Conservation (phyloP, 2,797 vertebrate species). For the Aratinga solstitialis region DNA sequence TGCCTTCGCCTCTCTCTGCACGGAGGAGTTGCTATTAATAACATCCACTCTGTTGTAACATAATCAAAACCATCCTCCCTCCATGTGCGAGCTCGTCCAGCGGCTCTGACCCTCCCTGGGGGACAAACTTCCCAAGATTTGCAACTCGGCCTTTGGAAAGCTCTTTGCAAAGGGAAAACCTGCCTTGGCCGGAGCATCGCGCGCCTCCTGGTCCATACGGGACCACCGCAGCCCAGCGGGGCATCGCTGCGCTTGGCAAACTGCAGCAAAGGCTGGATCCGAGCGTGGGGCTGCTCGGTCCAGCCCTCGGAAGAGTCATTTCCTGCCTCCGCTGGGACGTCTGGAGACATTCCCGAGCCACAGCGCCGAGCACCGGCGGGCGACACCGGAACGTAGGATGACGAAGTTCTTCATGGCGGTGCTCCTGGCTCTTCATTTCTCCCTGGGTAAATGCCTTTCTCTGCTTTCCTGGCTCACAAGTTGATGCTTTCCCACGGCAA, state of each 20-base stretch:
- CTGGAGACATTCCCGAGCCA: background rate
- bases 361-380: background rate
- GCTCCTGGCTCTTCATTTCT: background rate
- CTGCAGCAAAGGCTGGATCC: background rate
- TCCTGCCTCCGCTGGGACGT: background rate
- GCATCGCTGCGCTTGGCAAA: fast-evolving
- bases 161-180: background rate
- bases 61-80: constrained; percentile 3
- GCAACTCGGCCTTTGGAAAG: background rate
- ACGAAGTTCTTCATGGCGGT: background rate
- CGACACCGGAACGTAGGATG: background rate
- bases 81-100: background rate
- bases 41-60: background rate
- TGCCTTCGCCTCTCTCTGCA: background rate
- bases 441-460: background rate
- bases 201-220: fast-evolving
- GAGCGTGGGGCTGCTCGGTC: background rate
- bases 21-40: background rate
- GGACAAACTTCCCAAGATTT: background rate
- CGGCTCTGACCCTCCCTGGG: background rate
- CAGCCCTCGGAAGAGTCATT: background rate
- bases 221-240: background rate
- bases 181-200: fast-evolving
- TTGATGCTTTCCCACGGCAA: fast-evolving
- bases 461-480: background rate